phyloP scores from a whole-genome alignment of 2,113 vertebrate species.

The Actenoides lindsayi region DNA sequence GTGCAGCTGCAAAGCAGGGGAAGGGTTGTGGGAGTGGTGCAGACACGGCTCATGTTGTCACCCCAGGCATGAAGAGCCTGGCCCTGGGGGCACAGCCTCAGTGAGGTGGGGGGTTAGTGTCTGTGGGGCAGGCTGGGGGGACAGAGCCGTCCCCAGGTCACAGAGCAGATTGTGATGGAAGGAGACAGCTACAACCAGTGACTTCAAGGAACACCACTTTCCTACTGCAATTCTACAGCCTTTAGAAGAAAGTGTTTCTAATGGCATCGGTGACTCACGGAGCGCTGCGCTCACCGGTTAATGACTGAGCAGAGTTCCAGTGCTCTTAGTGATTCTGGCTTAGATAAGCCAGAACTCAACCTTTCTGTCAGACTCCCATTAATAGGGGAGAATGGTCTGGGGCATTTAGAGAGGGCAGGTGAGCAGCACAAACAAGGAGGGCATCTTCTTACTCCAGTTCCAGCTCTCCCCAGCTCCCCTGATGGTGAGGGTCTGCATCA shows the following conservation, averaged over 20 bases:
- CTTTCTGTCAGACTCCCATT: neutral
- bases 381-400: neutral
- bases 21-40: neutral
- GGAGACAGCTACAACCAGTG: neutral
- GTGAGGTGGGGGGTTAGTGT: neutral
- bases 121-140: rapidly evolving
- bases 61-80: neutral
- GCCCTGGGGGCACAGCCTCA: neutral
- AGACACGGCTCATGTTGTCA: neutral
- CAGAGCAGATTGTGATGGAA: neutral
- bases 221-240: neutral
- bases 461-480: neutral
- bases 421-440: neutral
- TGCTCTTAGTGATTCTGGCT: neutral
- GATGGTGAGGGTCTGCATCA: neutral
- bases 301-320: conserved; percentile 14
- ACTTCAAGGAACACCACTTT: neutral
- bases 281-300: conserved; percentile 1
- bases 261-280: conserved; percentile 35
- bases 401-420: neutral
- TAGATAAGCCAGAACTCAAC: neutral
- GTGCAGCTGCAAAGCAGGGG: neutral
- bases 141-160: rapidly evolving
- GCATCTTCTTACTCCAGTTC: neutral
- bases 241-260: neutral